Base-by-base conservation (phyloP, 2,113 vertebrate genomes). In the Sciurus niger region DNA sequence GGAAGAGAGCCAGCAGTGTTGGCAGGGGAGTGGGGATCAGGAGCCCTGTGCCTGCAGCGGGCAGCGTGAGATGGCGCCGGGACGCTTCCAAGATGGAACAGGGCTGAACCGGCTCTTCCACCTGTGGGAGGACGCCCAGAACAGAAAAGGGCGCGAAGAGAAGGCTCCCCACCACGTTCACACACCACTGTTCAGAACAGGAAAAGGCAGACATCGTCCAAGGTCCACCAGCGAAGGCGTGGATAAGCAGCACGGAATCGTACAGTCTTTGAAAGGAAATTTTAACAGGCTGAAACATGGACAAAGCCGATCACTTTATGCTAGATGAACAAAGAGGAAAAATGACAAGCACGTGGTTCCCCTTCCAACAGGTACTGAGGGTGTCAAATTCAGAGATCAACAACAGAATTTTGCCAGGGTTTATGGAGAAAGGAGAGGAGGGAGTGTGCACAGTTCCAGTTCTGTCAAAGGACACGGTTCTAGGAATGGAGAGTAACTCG, bases 401-500 rank as follows among this genome's bases (percentile, higher is more conserved):
- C 17, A 37, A 20, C 3, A 24, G 65, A 34, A 25, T 3, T 30
- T 2, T 4, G 67, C 43, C 51, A 34, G n/a, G 18, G 34, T 13
- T 11, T 4, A 8, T 53, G 8, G 18, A 28, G 16, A 16, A 40
- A 28, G 3, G 37, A 30, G 0, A 1, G 12, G 28, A 9, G 24
- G n/a, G 13, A 32, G 5, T 0, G 32, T 12, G 63, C 11, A 32
- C 20, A 2, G 58, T 22, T 40, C 60, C 18, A 1, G 22, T 3
- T 70, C 1, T 48, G 24, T 58, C 46, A 77, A 32, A n/a, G 5
- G 6, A 55, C 30, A 34, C 8, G 4, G 11, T 8, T 24, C 18
- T 17, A 1, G 77, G 55, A 72, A 12, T 0, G 0, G 76, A 30
- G 0, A 16, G 58, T 20, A 8, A 2, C 5, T 1, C 43, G 65